These are phyloP conservation scores for Rotaria sp. DNA, from an alignment of 2,888 invertebrate genomes.

Conservation along the genomic window DNA sequence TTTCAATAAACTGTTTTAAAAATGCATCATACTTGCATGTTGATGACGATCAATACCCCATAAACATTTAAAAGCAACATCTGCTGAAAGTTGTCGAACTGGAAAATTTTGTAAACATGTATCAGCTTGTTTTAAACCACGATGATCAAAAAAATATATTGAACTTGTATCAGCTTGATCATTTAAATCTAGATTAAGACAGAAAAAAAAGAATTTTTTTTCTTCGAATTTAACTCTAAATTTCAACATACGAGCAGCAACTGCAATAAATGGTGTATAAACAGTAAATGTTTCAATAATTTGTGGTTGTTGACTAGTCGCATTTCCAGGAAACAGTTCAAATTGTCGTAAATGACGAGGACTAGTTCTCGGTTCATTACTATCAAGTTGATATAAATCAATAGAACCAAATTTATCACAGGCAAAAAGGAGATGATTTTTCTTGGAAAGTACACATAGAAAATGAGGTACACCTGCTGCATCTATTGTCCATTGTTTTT, in stretches of 20 bases:
- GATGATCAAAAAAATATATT: conserved; percentile 15
- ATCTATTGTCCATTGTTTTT: background rate
- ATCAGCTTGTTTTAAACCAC: background rate
- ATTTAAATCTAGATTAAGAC: background rate
- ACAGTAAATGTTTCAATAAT: conserved; percentile 26
- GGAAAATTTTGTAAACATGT: conserved; percentile 1
- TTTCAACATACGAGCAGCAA: background rate
- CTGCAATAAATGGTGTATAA: conserved; percentile 10
- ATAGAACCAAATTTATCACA: background rate
- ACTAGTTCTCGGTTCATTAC: background rate
- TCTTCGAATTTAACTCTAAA: background rate
- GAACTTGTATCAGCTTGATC: conserved; percentile 17
- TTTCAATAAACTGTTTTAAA: no score
- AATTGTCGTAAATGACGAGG: conserved; percentile 17
- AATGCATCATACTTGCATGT: background rate
- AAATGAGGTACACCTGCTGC: background rate
- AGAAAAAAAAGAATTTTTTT: background rate
- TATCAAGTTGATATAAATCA: conserved; percentile 7
- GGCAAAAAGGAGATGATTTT: conserved; percentile 10
- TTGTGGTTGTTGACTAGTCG: background rate
- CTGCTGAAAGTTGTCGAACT: conserved; percentile 5
- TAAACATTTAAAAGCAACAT: background rate
- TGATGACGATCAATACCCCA: conserved; percentile 13
- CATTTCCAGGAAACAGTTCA: background rate
- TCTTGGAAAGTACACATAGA: background rate